Conservation (phyloP, 1,140 invertebrate species). For the Leptoteleia sp. region DNA sequence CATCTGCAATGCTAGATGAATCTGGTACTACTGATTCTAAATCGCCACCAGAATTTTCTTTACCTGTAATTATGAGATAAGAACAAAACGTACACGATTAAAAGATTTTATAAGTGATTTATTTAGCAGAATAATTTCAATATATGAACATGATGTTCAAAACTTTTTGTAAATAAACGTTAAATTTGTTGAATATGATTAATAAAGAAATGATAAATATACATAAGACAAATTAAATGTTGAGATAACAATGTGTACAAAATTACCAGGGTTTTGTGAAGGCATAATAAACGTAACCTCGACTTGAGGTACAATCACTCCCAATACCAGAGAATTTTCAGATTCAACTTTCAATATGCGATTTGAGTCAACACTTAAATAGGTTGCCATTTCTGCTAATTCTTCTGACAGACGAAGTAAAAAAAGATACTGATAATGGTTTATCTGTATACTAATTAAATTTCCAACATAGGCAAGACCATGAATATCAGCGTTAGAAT, state of each 20-base stretch:
- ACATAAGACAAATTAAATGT: too few relatives aligned
- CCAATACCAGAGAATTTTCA: constrained; percentile 86
- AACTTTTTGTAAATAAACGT: too few relatives aligned
- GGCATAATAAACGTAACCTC: constrained; percentile 94
- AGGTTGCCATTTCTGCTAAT: constrained; percentile 89
- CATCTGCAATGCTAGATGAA: constrained; percentile 89
- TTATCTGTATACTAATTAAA: constrained; percentile 91
- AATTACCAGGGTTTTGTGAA: constrained; percentile 83
- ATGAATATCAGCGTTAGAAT: constrained; percentile 83
- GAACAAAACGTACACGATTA: too few relatives aligned
- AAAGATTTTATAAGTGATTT: too few relatives aligned
- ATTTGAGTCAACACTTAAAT: constrained; percentile 89
- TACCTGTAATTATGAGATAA: constrained; percentile 77
- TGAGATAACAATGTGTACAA: too few relatives aligned
- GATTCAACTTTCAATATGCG: constrained; percentile 83
- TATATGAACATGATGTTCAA: too few relatives aligned
- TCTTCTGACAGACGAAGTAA: constrained; percentile 91
- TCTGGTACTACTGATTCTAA: constrained; percentile 90
- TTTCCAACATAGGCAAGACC: constrained; percentile 88
- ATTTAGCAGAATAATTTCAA: too few relatives aligned
- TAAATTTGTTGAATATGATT: too few relatives aligned
- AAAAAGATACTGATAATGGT: constrained; percentile 96
- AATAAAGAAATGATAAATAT: too few relatives aligned
- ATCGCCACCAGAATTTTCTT: constrained; percentile 90
- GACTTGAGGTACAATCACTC: constrained; percentile 89